A percentile compares a stretch with the other conserved stretches of the same genome.
phyloP scores from a whole-genome alignment of 2,797 vertebrate genomes.

The Phaenicophaeus curvirostris region DNA sequence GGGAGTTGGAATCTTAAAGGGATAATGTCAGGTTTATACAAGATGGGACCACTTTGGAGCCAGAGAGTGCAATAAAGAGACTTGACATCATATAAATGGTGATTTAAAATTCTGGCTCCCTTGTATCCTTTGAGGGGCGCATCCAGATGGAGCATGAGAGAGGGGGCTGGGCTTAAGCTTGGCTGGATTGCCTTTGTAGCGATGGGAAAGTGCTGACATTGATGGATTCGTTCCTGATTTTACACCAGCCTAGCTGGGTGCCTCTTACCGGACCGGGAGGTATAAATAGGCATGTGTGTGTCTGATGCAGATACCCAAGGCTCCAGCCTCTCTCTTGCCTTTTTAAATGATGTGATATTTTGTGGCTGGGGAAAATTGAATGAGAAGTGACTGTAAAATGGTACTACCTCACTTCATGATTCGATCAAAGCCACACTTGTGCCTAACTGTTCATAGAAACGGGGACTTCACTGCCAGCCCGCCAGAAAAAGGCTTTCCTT shows the following conservation, averaged over 20 bases:
- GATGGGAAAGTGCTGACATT: conserved; percentile 29
- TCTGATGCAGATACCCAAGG: not conserved
- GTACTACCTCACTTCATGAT: not conserved
- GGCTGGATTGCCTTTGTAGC: not conserved
- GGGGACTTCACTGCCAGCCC: not conserved
- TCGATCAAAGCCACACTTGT: not conserved
- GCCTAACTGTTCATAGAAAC: not conserved
- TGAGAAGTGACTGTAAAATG: not conserved
- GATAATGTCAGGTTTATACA: not conserved
- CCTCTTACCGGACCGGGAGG: not conserved
- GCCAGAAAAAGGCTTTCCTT: not conserved
- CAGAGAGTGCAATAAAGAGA: not conserved
- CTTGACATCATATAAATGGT: not conserved
- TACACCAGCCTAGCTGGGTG: not conserved
- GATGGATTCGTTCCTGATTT: conserved; percentile 34
- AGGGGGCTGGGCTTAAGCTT: not conserved
- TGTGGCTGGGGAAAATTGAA: not conserved
- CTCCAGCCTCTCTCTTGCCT: not conserved
- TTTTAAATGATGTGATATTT: not conserved
- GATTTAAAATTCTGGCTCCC: not conserved
- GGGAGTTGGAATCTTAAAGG: conserved; percentile 10
- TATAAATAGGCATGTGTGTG: not conserved
- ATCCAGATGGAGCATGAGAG: not conserved
- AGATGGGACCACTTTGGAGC: not conserved
- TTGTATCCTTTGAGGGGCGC: not conserved